Conservation (phyloP, 2,888 invertebrate species). For the Ariolimax columbianus region DNA sequence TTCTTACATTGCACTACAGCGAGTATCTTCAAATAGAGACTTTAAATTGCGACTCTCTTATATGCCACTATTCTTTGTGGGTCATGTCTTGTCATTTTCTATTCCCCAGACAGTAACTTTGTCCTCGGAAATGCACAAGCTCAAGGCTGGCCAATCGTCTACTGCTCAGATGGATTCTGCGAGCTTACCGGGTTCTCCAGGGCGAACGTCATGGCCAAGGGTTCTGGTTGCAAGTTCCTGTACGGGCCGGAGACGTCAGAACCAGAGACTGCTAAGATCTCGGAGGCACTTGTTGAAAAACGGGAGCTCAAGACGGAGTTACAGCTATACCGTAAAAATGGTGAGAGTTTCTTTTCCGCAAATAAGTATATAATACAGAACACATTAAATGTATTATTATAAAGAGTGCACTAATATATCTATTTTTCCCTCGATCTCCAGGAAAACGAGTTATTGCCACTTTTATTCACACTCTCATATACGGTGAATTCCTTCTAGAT, state of each 20-base stretch:
- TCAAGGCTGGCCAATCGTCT: conserved; percentile 97
- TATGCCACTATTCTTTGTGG: too few species aligned
- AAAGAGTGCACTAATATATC: too few species aligned
- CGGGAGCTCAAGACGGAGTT: conserved; percentile 95
- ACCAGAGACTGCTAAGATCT: conserved; percentile 92
- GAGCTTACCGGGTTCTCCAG: conserved; percentile 99
- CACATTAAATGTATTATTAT: too few species aligned
- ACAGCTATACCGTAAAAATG: conserved; percentile 95
- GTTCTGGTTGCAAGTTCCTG: conserved; percentile 90
- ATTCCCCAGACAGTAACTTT: conserved; percentile 87
- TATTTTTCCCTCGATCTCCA: too few species aligned
- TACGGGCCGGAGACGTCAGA: conserved; percentile 94
- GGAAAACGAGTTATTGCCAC: too few species aligned
- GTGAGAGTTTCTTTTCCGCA: too few species aligned
- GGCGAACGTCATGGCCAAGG: conserved; percentile 91
- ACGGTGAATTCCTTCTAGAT: too few species aligned
- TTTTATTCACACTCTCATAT: too few species aligned
- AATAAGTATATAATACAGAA: too few species aligned
- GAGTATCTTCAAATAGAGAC: too few species aligned
- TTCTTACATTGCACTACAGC: too few species aligned
- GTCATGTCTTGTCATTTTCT: background rate
- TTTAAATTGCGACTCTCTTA: too few species aligned
- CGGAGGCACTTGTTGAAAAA: conserved; percentile 91
- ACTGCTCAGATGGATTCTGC: conserved; percentile 99
- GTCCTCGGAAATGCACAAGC: conserved; percentile 99